Percentiles rank a stretch among this genome's conserved stretches.
These are phyloP conservation scores for Hippocampus guttulatus DNA, from an alignment of 2,113 vertebrate species.

Conservation along the genomic window DNA sequence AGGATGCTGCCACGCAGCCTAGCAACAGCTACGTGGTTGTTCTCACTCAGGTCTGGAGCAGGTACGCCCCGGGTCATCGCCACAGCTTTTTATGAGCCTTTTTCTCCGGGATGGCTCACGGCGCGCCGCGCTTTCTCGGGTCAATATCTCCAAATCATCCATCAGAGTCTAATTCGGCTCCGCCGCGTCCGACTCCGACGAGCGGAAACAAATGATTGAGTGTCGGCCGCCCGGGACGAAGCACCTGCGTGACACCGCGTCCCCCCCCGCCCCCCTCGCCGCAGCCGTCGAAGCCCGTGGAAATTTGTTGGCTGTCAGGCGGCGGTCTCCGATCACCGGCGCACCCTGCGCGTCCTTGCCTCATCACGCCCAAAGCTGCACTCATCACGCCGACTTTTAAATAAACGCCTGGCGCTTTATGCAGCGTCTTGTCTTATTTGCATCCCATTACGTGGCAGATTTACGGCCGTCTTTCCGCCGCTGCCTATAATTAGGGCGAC, in stretches of 20 bases:
- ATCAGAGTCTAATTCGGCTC: constrained; percentile 48
- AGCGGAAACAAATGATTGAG: constrained; percentile 55
- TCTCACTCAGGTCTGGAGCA: not conserved
- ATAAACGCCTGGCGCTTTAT: not conserved
- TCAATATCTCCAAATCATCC: constrained; percentile 55
- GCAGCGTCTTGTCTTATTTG: constrained; percentile 13
- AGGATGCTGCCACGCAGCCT: not conserved
- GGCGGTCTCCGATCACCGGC: constrained; percentile 16
- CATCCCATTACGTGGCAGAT: constrained; percentile 3
- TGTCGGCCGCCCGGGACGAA: constrained; percentile 45
- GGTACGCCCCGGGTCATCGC: constrained; percentile 36
- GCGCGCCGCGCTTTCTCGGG: constrained; percentile 36
- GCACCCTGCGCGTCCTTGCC: constrained; percentile 6
- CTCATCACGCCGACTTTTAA: constrained; percentile 1
- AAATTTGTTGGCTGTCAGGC: constrained; percentile 1
- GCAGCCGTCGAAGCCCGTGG: no score
- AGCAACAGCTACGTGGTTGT: not conserved
- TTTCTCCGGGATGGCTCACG: constrained; percentile 37
- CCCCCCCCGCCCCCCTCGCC: not conserved
- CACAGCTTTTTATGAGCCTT: constrained; percentile 44
- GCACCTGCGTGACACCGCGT: constrained; percentile 34
- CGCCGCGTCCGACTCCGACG: constrained; percentile 24
- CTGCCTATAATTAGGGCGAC: not conserved
- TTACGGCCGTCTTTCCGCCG: not conserved
- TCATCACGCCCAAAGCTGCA: constrained; percentile 6